Conservation (phyloP, 1,140 invertebrate species). For the Drosophila erecta region DNA sequence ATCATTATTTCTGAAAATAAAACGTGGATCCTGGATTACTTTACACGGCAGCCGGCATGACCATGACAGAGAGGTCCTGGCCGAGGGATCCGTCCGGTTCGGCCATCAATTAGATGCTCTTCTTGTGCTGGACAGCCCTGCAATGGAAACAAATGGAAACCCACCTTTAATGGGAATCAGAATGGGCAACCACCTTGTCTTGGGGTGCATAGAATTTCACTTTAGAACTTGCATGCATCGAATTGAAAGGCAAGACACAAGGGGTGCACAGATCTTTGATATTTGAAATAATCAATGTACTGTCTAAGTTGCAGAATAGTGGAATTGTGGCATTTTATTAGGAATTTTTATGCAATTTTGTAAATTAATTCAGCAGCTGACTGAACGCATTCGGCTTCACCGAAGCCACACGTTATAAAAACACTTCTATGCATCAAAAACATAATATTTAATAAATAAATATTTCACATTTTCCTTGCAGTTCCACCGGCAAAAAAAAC, state of each 20-base stretch:
- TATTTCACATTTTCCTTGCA: constrained; percentile 61
- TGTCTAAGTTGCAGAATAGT: neutral
- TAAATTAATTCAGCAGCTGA: neutral
- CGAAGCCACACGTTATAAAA: constrained; percentile 34
- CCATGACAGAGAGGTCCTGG: too few relatives aligned
- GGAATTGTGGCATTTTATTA: neutral
- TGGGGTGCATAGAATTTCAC: neutral
- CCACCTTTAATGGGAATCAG: constrained; percentile 6
- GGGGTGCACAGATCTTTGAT: neutral
- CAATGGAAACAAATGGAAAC: constrained; percentile 31
- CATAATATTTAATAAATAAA: constrained; percentile 57
- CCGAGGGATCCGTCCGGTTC: constrained; percentile 1
- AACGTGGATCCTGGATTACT: constrained; percentile 39
- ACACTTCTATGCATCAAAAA: constrained; percentile 16
- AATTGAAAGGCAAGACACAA: neutral
- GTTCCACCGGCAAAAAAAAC: constrained; percentile 10
- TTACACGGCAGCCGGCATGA: neutral
- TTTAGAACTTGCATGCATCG: too few relatives aligned
- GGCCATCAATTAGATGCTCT: constrained; percentile 32
- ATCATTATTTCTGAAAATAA: constrained; percentile 72
- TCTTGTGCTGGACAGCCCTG: neutral
- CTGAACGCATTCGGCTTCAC: neutral
- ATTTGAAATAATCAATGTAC: neutral
- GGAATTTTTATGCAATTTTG: neutral
- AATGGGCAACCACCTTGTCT: neutral